Percentiles rank a stretch among this genome's conserved stretches.
These are phyloP conservation scores for Caerostris darwini DNA, from an alignment of 1,140 invertebrate genomes.

Conservation along the genomic window DNA sequence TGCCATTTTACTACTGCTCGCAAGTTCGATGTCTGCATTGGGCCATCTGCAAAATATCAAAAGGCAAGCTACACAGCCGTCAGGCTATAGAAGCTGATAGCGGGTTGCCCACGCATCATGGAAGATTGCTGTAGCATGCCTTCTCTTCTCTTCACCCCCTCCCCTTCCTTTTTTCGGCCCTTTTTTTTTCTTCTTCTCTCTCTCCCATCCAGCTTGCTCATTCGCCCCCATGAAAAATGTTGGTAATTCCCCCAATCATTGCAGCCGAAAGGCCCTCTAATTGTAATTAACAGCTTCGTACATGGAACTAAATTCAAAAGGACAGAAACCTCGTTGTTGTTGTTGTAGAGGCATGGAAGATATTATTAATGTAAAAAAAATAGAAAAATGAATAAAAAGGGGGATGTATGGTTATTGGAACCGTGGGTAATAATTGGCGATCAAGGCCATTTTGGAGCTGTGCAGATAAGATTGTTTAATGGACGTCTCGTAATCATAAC, in stretches of 20 bases:
- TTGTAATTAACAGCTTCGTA: conserved; percentile 76
- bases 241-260: conserved; percentile 73
- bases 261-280: conserved; percentile 50
- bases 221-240: conserved; percentile 62
- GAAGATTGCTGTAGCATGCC: neutral
- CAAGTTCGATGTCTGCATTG: conserved; percentile 48
- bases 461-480: conserved; percentile 45
- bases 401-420: conserved; percentile 17
- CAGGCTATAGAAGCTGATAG: conserved; percentile 1
- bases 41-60: conserved; percentile 64
- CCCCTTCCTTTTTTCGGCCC: neutral
- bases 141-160: neutral
- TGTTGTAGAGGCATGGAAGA: neutral
- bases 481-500: conserved; percentile 15
- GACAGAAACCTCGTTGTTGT: conserved; percentile 52
- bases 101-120: conserved; percentile 53
- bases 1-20: conserved; percentile 13
- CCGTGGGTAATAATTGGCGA: conserved; percentile 28
- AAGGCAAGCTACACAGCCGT: neutral
- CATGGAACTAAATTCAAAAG: conserved; percentile 42
- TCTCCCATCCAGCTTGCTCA: neutral
- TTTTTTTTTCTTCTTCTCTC: conserved; percentile 35
- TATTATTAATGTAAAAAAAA: neutral
- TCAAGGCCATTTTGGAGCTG: conserved; percentile 22
- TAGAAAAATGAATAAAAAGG: neutral